A percentile compares a stretch with the other conserved stretches of the same genome.
These are phyloP conservation scores for Equus quagga DNA, from an alignment of 2,113 vertebrate species.

Conservation along the genomic window DNA sequence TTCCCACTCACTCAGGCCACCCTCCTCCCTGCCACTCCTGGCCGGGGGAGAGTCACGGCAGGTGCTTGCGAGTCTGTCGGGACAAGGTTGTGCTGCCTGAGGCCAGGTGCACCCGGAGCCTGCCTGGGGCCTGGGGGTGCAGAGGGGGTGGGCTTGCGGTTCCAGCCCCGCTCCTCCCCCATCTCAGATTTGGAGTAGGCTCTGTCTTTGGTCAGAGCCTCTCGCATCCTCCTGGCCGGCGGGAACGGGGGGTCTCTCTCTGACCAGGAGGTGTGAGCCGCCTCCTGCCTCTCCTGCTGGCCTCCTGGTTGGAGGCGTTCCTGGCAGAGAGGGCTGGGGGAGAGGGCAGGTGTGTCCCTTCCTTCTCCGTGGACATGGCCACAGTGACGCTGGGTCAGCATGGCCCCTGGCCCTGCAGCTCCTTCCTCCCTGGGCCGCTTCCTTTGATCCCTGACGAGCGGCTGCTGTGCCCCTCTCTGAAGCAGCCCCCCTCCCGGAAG, in stretches of 20 bases:
- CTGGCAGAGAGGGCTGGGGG: neutral
- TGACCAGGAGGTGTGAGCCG: neutral
- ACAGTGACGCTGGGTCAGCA: accelerated
- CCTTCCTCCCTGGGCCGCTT: neutral
- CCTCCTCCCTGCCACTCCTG: accelerated
- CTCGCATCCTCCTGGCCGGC: no score
- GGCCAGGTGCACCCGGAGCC: neutral
- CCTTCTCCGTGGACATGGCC: neutral
- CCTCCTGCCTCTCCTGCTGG: neutral
- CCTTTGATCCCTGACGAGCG: no score
- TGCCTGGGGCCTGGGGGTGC: neutral
- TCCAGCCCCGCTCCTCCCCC: neutral
- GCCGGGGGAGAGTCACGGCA: no score
- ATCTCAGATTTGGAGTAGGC: no score
- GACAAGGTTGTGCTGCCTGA: neutral
- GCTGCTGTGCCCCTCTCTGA: accelerated
- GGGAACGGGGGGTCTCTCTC: neutral
- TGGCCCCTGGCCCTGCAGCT: no score
- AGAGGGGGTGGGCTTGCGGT: neutral
- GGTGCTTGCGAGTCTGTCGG: neutral
- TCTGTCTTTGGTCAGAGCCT: neutral
- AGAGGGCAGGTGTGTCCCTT: accelerated
- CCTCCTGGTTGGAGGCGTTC: accelerated
- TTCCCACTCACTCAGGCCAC: neutral
- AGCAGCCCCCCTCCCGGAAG: neutral